A percentile compares a stretch with the other conserved stretches of the same genome.
phyloP scores from a whole-genome alignment of 2,888 invertebrate species.

The Tortrix viridana region DNA sequence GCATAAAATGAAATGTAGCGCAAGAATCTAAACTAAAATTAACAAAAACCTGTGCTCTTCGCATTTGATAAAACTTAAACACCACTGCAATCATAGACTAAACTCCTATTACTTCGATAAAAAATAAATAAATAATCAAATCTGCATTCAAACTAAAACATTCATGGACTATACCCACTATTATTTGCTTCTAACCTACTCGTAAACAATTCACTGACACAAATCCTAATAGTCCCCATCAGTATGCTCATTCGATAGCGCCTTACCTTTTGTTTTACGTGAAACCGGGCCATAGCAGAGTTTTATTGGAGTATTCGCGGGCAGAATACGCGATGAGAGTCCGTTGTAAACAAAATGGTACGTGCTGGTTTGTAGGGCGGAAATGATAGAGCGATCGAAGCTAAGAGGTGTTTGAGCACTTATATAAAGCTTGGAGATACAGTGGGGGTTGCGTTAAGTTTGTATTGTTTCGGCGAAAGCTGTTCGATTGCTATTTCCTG shows the following conservation, averaged over 20 bases:
- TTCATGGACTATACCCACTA: no score
- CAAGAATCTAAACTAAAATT: no score
- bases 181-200: background rate
- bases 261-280: slow-evolving; percentile 24
- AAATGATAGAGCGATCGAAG: slow-evolving; percentile 30
- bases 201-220: background rate
- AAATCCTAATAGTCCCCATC: slow-evolving; percentile 4
- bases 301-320: slow-evolving; percentile 55
- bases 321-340: slow-evolving; percentile 52
- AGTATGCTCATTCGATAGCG: slow-evolving; percentile 13
- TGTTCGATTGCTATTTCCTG: no score
- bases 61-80: no score
- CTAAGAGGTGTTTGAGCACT: slow-evolving; percentile 28
- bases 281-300: slow-evolving; percentile 51
- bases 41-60: no score
- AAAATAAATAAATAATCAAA: no score
- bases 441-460: background rate
- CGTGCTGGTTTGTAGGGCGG: slow-evolving; percentile 26
- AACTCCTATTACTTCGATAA: no score
- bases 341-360: slow-evolving; percentile 27
- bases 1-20: no score
- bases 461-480: background rate
- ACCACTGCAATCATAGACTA: no score
- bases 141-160: no score
- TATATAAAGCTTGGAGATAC: slow-evolving; percentile 4